Evolutionary conservation across 2,797 vertebrate genomes (phyloP).

Genomic region (Neostethus bicornis): DNA sequence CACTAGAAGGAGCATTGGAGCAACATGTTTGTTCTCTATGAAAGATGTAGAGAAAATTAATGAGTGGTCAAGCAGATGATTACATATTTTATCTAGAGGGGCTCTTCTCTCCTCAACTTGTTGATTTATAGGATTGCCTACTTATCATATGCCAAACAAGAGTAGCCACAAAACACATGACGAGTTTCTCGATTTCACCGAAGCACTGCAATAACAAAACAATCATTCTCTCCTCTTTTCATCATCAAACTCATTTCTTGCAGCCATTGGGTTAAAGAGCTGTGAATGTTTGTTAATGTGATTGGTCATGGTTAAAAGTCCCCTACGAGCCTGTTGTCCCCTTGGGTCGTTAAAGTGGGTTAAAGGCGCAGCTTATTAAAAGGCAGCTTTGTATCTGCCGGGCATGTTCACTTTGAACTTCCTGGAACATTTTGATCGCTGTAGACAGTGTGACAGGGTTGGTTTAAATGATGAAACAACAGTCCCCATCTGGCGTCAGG

Average conservation of each 20-base stretch:
- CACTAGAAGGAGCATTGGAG: conserved; percentile 24
- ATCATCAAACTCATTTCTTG: conserved; percentile 22
- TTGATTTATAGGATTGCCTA: conserved; percentile 11
- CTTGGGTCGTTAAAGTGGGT: conserved; percentile 43
- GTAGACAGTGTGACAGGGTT: conserved; percentile 29
- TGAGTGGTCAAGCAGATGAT: conserved; percentile 15
- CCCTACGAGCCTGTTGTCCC: conserved; percentile 24
- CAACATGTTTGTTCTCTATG: conserved; percentile 32
- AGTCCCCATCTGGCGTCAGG: conserved; percentile 24
- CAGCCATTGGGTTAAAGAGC: conserved; percentile 13
- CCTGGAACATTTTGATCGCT: conserved; percentile 45
- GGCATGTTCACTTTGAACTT: conserved; percentile 54
- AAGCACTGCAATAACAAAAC: no score
- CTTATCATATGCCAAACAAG: conserved; percentile 13
- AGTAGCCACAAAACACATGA: background rate
- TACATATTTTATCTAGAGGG: conserved; percentile 2
- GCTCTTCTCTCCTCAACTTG: background rate
- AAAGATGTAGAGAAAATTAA: conserved; percentile 1
- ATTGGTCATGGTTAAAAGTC: conserved; percentile 29
- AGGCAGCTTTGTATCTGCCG: conserved; percentile 31
- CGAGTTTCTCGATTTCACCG: no score
- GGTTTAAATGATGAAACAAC: conserved; percentile 6
- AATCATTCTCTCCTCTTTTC: background rate
- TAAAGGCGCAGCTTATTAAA: conserved; percentile 51
- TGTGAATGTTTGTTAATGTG: conserved; percentile 39